These are phyloP conservation scores for Beris chalybata DNA, from an alignment of 2,888 invertebrate genomes.

Conservation along the genomic window DNA sequence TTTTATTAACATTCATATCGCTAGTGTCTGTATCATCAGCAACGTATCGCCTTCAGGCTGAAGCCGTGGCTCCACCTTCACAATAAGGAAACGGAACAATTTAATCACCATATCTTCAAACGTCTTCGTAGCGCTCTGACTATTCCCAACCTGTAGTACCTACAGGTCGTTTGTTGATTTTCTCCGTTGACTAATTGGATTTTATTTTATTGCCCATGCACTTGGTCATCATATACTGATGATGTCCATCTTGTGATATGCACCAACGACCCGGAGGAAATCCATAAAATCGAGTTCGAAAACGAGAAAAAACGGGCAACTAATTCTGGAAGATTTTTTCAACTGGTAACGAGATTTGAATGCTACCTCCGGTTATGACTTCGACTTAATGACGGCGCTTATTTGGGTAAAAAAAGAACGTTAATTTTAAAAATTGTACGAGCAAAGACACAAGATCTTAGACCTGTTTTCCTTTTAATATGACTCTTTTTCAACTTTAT, in stretches of 20 bases:
- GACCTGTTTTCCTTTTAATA: slow-evolving; percentile 27
- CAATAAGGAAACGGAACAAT: background rate
- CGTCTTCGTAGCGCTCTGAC: background rate
- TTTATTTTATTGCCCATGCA: slow-evolving; percentile 41
- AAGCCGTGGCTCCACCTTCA: background rate
- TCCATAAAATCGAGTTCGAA: slow-evolving; percentile 28
- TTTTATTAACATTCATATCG: too few relatives aligned
- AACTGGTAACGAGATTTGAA: background rate
- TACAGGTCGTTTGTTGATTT: slow-evolving; percentile 35
- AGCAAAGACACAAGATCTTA: slow-evolving; percentile 16
- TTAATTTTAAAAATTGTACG: slow-evolving; percentile 9
- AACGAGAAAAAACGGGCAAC: background rate
- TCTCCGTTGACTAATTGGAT: slow-evolving; percentile 44
- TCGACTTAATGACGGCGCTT: slow-evolving; percentile 25
- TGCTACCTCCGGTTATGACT: slow-evolving; percentile 22
- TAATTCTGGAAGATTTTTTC: too few relatives aligned
- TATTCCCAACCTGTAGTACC: background rate
- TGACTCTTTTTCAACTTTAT: slow-evolving; percentile 26
- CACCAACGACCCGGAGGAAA: background rate
- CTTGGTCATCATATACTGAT: background rate
- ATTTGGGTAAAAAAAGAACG: background rate
- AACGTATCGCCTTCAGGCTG: background rate
- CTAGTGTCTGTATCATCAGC: too few relatives aligned
- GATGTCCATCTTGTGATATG: too few relatives aligned
- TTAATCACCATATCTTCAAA: background rate